Evolutionary conservation across 1,140 invertebrate species (phyloP), one percentile per base, ranked within the genome.

Genomic region (Tigriopus japonicus): DNA sequence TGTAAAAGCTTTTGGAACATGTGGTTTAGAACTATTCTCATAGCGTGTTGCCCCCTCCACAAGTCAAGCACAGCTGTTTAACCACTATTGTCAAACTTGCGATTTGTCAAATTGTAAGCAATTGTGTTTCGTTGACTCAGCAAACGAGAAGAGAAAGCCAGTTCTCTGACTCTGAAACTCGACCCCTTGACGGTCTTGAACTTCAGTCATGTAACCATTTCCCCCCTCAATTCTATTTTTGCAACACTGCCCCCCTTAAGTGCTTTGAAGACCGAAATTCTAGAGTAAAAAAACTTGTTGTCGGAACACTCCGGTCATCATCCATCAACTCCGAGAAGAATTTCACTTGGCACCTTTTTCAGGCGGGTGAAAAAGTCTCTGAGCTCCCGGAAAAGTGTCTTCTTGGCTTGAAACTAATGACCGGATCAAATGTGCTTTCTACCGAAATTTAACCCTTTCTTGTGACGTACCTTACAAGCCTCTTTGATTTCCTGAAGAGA

Each of bases 401-500:
- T 15, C 42, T 14, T 42, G 35, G 14, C 45, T 17, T 3, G 51
- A 12, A 13, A 1, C 28, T 49, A 17, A 1, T 35, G 41, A 64
- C 13, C 42, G 1, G 10, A 72, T 74, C 71, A n/a, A n/a, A n/a
- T n/a, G n/a, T n/a, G 28, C 28, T 35, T 35, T 35, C 28, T 9
- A 35, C 3, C 9, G 28, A 5, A 35, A 35, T 35, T 9, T 9
- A 35, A 35, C 9, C 28, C 9, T 35, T 35, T 35, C 3, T 9
- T 35, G 3, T 35, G 28, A 35, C 28, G 28, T 35, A 85, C 83
- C 76, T 84, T 85, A 70, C 83, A 86, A 41, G 84, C 83, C 77
- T 86, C 83, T 74, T 86, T 85, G 71, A 84, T 77, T 72, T 84
- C 82, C 81, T 84, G 66, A 28, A 15, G 45, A 62, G 40, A 19